Evolutionary conservation across 2,888 invertebrate species (phyloP), one percentile per base, ranked within the genome.

Genomic region (Melipona bicolor): DNA sequence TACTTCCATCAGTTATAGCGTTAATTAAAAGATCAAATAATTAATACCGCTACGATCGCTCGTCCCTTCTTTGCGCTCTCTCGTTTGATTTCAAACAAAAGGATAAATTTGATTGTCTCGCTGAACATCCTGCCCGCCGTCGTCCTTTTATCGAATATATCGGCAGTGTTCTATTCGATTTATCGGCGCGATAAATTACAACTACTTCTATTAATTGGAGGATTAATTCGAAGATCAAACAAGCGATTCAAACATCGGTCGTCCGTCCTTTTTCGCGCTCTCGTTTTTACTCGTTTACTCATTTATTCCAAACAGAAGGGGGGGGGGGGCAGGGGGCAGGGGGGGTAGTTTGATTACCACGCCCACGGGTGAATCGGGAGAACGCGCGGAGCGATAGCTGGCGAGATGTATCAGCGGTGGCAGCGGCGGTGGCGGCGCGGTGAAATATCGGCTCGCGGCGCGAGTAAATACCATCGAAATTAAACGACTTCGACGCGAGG

Each of bases 401-500:
- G 43, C 36, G 27, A 36, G 59, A 70, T 32, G 59, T 24, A 54
- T 50, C 24, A 50, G 6, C 32, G 11, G 43, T 2, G 43, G 43
- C 43, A 11, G 9, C 2, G 43, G 43, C 43, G 9, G 9, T 9
- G 43, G 43, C 43, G 43, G 43, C 43, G 9, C 43, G 43, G 54
- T 65, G 65, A 83, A 71, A 78, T 70, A 80, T 77, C 61, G 72
- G 59, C n/a, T 70, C 19, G 54, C 52, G n/a, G 43, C 19, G 68
- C 19, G 65, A 54, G 64, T 69, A 78, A 77, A 80, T 77, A 79
- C 69, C 65, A 49, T 67, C 70, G 85, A 83, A 85, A 83, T 91
- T 84, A 88, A 91, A 84, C 87, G 88, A 91, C 90, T 90, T 90
- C 84, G 86, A 87, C 89, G 43, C 43, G 88, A 84, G 84, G 77